phyloP scores from a whole-genome alignment of 2,888 invertebrate genomes.

The Ectemnius continuus region DNA sequence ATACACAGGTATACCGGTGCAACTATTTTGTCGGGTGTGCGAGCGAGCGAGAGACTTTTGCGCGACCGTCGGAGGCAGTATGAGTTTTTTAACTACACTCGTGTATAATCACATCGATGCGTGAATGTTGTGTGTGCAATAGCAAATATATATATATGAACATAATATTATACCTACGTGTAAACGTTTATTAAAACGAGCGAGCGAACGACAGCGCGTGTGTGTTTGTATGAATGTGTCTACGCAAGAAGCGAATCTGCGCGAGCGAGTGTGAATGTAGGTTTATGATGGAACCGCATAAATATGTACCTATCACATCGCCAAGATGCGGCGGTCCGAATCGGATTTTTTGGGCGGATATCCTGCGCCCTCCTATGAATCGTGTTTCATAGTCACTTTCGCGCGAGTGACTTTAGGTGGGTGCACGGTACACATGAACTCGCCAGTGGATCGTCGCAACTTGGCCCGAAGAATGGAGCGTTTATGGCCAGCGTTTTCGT shows the following conservation, averaged over 20 bases:
- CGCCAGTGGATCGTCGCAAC: conserved; percentile 49
- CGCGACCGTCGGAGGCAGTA: conserved; percentile 35
- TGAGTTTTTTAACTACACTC: conserved; percentile 54
- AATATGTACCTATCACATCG: conserved; percentile 55
- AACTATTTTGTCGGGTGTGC: conserved; percentile 59
- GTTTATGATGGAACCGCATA: conserved; percentile 60
- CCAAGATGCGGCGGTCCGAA: conserved; percentile 53
- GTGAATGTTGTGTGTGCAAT: conserved; percentile 50
- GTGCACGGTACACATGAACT: conserved; percentile 17
- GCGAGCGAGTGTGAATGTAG: conserved; percentile 32
- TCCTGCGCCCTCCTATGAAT: too few species aligned
- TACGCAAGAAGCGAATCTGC: conserved; percentile 11
- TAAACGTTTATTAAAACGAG: conserved; percentile 56
- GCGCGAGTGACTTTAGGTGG: conserved; percentile 5
- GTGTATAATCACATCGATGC: conserved; percentile 56
- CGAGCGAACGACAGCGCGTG: conserved; percentile 13
- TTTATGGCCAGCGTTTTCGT: conserved; percentile 58
- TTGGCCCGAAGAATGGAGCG: conserved; percentile 50
- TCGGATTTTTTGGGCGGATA: conserved; percentile 13
- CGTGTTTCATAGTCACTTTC: not conserved
- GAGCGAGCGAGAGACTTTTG: conserved; percentile 40
- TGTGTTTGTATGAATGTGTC: conserved; percentile 15
- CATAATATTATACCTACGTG: conserved; percentile 56
- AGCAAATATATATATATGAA: conserved; percentile 46
- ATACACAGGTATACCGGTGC: conserved; percentile 46